Evolutionary conservation across 2,113 vertebrate genomes (phyloP).

Genomic region (Burhinus bistriatus): DNA sequence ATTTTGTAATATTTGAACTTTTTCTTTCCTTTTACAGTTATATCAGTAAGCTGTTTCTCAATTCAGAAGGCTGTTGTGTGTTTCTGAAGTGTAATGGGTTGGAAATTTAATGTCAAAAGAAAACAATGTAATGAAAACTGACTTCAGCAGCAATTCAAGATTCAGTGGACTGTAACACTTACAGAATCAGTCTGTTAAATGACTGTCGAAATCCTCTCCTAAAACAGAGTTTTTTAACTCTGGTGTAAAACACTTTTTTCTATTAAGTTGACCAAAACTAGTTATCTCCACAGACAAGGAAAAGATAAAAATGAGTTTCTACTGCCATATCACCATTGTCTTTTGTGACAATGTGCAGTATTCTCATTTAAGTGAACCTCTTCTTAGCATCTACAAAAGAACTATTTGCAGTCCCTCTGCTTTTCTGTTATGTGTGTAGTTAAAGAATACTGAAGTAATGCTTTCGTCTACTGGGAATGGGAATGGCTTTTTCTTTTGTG

Average conservation of each 20-base stretch:
- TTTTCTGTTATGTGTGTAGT: not conserved
- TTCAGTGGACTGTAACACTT: not conserved
- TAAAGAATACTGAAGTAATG: not conserved
- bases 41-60: not conserved
- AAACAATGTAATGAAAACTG: slow-evolving; percentile 31
- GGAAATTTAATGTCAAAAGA: slow-evolving; percentile 26
- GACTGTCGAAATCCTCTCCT: not conserved
- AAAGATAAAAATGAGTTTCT: not conserved
- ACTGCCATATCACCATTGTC: not conserved
- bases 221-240: not conserved
- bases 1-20: not conserved
- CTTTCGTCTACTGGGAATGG: not conserved
- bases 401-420: not conserved
- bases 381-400: not conserved
- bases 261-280: not conserved
- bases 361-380: not conserved
- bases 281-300: not conserved
- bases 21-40: not conserved
- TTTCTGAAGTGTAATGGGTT: slow-evolving; percentile 17
- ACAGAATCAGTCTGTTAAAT: not conserved
- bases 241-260: not conserved
- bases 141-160: slow-evolving; percentile 20
- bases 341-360: not conserved
- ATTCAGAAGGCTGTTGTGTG: not conserved
- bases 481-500: not conserved